Evolutionary conservation across 2,888 invertebrate species (phyloP).

Genomic region (Synergus itoensis): DNA sequence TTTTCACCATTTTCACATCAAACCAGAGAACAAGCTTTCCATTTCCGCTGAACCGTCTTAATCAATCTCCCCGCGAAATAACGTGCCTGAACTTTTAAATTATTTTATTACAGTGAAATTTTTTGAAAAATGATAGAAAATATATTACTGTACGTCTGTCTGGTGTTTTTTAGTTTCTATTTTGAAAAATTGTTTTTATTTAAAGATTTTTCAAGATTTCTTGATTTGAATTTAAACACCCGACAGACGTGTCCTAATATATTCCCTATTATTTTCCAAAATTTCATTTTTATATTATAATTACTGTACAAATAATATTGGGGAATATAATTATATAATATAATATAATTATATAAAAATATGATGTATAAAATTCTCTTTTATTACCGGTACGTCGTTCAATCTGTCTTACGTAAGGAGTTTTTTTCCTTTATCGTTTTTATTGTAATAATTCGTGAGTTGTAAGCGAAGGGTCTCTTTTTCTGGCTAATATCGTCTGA

Average conservation of each 20-base stretch:
- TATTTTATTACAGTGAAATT: neutral
- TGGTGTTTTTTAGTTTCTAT: no score
- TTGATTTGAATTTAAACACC: no score
- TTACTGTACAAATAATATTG: no score
- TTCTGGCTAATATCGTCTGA: neutral
- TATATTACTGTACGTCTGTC: no score
- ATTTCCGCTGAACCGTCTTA: neutral
- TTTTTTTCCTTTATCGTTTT: neutral
- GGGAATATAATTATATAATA: no score
- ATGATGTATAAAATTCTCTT: neutral
- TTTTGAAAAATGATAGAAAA: no score
- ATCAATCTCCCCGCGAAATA: neutral
- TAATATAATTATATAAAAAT: no score
- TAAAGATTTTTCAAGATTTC: no score
- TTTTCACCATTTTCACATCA: conserved; percentile 49
- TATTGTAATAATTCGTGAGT: conserved; percentile 12
- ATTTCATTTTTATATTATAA: no score
- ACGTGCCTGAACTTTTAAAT: neutral
- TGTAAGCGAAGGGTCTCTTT: neutral
- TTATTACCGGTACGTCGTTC: neutral
- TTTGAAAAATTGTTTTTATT: no score
- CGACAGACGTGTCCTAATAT: no score
- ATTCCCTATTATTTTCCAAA: no score
- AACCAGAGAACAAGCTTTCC: conserved; percentile 42
- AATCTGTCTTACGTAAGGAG: neutral